Evolutionary conservation across 2,113 vertebrate species (phyloP), one percentile per base, ranked within the genome.

Genomic region (Corydoras maculifer): DNA sequence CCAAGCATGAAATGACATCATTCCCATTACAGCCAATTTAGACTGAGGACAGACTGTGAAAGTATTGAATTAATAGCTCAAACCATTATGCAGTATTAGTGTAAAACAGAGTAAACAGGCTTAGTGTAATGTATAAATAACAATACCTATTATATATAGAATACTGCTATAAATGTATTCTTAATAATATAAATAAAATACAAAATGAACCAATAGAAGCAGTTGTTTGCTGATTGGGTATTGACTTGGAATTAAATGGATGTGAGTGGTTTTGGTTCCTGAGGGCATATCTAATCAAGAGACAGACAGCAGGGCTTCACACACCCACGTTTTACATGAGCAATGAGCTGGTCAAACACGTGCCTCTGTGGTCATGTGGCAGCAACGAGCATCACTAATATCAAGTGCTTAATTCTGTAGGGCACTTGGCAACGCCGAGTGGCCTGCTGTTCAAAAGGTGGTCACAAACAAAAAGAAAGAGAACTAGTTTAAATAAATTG

Each of bases 181-280:
- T 5, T 5, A 43, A 43, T 43, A 43, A 43, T 4, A 43, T 8
- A 4, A 30, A 58, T 29, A 72, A 49, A 32, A 61, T 18, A 3
- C 48, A n/a, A 8, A 30, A 9, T 63, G 18, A 10, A 25, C 10
- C 14, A 49, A 1, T 50, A 13, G 8, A 8, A 43, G 35, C 65
- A 13, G 43, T 57, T 4, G 15, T 72, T 65, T 59, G 43, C 14
- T 66, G 62, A 74, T 57, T 57, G 53, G 55, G 3, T 74, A 68
- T 68, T 62, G 65, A 74, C 62, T 61, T 49, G 62, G 29, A 30
- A 15, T 55, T 29, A 25, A 68, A 62, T 55, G n/a, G 53, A 58
- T 57, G 50, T 32, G 48, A 48, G 62, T 51, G 60, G 11, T 73
- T 54, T 15, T 49, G 29, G 43, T 60, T 53, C 51, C 43, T 32